Base-by-base conservation (phyloP, 2,113 vertebrate species). In the Pluvianellus socialis region DNA sequence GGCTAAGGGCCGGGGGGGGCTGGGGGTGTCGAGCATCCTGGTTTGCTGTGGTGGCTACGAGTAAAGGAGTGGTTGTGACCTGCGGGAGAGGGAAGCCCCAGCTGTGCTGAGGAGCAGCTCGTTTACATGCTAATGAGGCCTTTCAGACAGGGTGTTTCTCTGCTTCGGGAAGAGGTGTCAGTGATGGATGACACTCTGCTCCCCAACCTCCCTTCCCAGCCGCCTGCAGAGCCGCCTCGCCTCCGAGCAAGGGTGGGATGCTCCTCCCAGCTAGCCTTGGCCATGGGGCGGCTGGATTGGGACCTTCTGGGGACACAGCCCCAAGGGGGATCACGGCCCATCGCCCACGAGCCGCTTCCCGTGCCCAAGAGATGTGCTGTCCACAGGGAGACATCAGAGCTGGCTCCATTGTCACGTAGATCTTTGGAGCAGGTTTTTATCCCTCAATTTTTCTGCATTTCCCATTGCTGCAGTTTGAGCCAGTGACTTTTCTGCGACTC, bases 181-280 rank as follows among this genome's bases (percentile, higher is more conserved):
- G 79, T 90, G 87, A 90, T 47, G 81, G 81, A 86, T 70, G 81
- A 17, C 33, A 38, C 50, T 44, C 26, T 15, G 47, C 42, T 85
- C 59, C 82, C 71, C 61, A 11, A 1, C 40, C 73, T 79, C 66
- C 38, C n/a, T 27, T 4, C 28, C 23, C 44, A 27, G 65, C 55
- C 58, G 71, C 84, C 44, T 52, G 77, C 63, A 4, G 44, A 58
- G 33, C 71, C n/a, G 32, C 49, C 19, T 18, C 23, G 35, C 49
- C 19, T 18, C 32, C 2, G 15, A 19, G 35, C 1, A 6, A 68
- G 33, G 3, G 2, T 3, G 4, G 49, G 47, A 19, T 11, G 23
- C n/a, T 14, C 65, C 17, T 8, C 71, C 49, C 42, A 24, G 32
- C 62, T 18, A 1, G 2, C n/a, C 28, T 12, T 9, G n/a, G 15